Conservation (phyloP, 2,113 vertebrate genomes). For the Isurus oxyrinchus region DNA sequence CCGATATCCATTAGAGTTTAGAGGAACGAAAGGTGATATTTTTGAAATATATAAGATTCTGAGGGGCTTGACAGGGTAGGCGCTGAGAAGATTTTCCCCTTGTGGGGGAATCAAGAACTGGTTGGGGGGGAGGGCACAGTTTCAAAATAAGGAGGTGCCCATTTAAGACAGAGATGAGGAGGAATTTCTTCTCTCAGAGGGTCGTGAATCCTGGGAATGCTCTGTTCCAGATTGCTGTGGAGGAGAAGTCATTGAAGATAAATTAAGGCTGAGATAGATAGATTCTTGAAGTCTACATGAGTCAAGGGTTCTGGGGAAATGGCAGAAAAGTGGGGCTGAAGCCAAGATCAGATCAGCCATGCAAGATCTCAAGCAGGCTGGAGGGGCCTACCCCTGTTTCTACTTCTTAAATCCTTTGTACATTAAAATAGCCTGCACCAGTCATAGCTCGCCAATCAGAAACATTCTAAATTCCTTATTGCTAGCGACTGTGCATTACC, state of each 20-base stretch:
- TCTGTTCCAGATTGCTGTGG: background rate
- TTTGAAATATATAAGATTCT: background rate
- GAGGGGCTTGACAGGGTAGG: background rate
- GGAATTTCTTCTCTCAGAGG: background rate
- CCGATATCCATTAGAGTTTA: background rate
- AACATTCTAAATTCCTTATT: background rate
- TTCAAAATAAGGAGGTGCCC: background rate
- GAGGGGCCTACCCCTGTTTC: background rate
- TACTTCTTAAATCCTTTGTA: background rate
- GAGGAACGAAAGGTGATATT: background rate
- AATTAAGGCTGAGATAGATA: background rate
- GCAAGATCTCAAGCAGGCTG: background rate
- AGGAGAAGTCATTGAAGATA: background rate
- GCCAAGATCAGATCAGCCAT: background rate
- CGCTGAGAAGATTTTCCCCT: background rate
- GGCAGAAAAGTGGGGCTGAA: background rate
- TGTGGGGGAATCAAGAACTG: background rate
- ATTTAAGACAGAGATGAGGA: background rate
- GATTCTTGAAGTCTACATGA: background rate
- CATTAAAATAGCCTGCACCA: background rate
- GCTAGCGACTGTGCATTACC: background rate
- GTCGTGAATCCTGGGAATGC: background rate
- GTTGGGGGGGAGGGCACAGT: too few relatives aligned
- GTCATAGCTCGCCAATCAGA: background rate
- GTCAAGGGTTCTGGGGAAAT: background rate